Evolutionary conservation across 2,113 vertebrate genomes (phyloP).

Genomic region (Nycticorax nycticorax): DNA sequence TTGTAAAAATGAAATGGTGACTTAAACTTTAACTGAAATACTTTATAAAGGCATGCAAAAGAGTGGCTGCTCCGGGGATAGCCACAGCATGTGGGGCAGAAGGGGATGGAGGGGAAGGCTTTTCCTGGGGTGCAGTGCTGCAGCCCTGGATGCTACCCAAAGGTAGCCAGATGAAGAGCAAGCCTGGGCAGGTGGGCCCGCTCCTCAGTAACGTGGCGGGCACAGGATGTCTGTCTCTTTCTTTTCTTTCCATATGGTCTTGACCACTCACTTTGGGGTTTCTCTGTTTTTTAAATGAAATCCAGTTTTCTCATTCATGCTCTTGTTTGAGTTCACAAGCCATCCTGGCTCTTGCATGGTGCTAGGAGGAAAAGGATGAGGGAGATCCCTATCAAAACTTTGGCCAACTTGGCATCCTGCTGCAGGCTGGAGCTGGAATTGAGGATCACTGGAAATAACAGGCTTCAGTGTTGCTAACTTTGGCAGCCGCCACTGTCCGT

Average conservation of each 20-base stretch:
- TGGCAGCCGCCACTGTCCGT: background rate
- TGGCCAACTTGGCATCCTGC: background rate
- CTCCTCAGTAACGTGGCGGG: background rate
- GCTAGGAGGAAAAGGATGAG: background rate
- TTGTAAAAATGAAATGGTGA: background rate
- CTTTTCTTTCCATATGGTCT: background rate
- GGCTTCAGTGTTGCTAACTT: background rate
- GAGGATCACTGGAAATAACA: background rate
- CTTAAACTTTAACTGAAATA: background rate
- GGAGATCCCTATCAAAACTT: background rate
- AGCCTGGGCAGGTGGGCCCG: accelerated
- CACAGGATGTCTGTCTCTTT: background rate
- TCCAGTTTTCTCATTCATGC: background rate
- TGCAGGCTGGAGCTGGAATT: background rate
- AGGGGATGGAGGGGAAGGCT: accelerated
- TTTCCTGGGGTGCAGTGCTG: background rate
- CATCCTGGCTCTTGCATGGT: background rate
- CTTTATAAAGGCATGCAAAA: background rate
- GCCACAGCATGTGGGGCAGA: too few relatives aligned
- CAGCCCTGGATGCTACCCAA: background rate
- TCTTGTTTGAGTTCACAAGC: background rate
- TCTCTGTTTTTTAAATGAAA: background rate
- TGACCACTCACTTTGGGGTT: background rate
- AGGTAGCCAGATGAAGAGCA: background rate
- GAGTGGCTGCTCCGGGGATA: accelerated